Evolutionary conservation across 2,888 invertebrate species (phyloP).

Genomic region (Xanthia togata): DNA sequence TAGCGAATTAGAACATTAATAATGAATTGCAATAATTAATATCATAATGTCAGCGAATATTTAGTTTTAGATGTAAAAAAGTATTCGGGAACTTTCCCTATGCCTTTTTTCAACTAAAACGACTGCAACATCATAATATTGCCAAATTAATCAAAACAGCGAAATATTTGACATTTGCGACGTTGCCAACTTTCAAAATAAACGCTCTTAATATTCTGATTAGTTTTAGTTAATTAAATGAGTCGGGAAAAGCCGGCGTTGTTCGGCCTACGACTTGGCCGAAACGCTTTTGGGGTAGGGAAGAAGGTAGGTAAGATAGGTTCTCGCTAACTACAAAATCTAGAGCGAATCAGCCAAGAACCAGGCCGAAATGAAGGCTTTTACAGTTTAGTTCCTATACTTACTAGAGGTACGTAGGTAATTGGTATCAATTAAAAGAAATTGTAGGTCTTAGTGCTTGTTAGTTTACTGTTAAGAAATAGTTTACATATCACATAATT

Average conservation of each 20-base stretch:
- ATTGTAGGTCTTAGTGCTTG: background rate
- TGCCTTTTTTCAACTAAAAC: too few species aligned
- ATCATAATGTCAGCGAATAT: too few species aligned
- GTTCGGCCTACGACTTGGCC: background rate
- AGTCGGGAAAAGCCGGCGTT: background rate
- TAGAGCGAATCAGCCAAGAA: background rate
- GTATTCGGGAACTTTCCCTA: too few species aligned
- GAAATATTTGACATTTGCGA: too few species aligned
- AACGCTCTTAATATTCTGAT: background rate
- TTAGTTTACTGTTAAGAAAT: background rate
- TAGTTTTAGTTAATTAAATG: background rate
- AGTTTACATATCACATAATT: background rate
- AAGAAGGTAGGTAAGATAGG: too few species aligned
- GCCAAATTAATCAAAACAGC: too few species aligned
- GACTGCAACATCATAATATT: too few species aligned
- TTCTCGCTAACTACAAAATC: background rate
- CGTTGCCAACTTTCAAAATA: too few species aligned
- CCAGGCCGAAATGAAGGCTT: background rate
- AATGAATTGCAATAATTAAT: too few species aligned
- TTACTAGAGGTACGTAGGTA: background rate
- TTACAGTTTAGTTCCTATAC: background rate
- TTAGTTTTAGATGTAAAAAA: too few species aligned
- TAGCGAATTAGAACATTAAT: too few species aligned
- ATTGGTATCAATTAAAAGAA: background rate
- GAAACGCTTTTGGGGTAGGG: background rate